Percentiles rank a stretch among this genome's conserved stretches.
phyloP scores from a whole-genome alignment of 1,140 invertebrate species.

The Battus philenor region DNA sequence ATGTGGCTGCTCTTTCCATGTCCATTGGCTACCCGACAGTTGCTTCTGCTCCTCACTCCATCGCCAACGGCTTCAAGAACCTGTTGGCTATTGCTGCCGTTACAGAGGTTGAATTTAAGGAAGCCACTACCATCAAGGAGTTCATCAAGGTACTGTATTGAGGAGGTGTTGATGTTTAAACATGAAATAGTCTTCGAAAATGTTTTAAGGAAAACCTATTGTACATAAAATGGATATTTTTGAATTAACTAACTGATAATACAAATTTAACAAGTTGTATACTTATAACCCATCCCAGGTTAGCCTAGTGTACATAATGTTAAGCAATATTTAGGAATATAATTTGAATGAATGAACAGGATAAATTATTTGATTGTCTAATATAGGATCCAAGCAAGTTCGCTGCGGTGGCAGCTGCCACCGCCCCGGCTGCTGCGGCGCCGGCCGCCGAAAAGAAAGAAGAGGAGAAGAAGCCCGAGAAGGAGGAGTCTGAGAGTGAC shows the following conservation, averaged over 20 bases:
- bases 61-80: slow-evolving; percentile 99
- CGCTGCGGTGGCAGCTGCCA: slow-evolving; percentile 81
- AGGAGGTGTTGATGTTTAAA: no score
- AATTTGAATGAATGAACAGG: no score
- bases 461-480: slow-evolving; percentile 87
- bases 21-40: slow-evolving; percentile 96
- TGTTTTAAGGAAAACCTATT: no score
- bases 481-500: slow-evolving; percentile 90
- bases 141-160: slow-evolving; percentile 91
- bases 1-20: slow-evolving; percentile 96
- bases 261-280: no score
- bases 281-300: no score
- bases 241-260: no score
- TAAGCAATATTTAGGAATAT: no score
- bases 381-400: slow-evolving; percentile 94
- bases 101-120: slow-evolving; percentile 96
- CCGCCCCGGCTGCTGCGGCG: slow-evolving; percentile 81
- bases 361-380: slow-evolving; percentile 1
- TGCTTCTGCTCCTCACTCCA: slow-evolving; percentile 97
- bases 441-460: slow-evolving; percentile 78
- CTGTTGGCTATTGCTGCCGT: slow-evolving; percentile 96
- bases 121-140: slow-evolving; percentile 95
- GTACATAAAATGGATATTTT: no score
- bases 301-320: no score
- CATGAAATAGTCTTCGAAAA: no score